phyloP scores from a whole-genome alignment of 1,140 invertebrate species.

The Littorina saxatilis region DNA sequence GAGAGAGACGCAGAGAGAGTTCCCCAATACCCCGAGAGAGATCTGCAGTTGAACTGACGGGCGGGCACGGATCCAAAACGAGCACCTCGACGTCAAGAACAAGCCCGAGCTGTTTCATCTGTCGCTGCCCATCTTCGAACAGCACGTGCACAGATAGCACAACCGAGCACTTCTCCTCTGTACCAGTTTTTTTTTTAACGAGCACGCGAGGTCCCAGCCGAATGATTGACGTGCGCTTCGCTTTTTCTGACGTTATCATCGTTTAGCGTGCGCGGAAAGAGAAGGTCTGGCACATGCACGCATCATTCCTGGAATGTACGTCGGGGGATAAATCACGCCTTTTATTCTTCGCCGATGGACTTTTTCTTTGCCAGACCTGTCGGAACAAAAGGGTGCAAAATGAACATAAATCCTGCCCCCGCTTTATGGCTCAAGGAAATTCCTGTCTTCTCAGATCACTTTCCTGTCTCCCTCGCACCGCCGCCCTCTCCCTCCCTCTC shows the following conservation, averaged over 20 bases:
- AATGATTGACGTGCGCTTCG: conserved; percentile 35
- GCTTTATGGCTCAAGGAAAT: too few species aligned
- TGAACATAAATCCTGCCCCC: conserved; percentile 28
- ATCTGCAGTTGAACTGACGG: too few species aligned
- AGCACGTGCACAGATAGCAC: conserved; percentile 39
- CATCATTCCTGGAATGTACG: conserved; percentile 34
- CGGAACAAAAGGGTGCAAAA: conserved; percentile 42
- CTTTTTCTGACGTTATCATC: conserved; percentile 34
- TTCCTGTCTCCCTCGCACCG: neutral
- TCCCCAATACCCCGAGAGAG: too few species aligned
- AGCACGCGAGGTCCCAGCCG: conserved; percentile 24
- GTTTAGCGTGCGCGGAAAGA: conserved; percentile 21
- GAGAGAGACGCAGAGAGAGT: too few species aligned
- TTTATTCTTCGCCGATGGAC: conserved; percentile 28
- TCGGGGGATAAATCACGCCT: conserved; percentile 33
- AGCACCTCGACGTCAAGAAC: too few species aligned
- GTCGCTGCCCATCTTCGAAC: conserved; percentile 32
- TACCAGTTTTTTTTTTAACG: conserved; percentile 26
- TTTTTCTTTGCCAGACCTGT: conserved; percentile 24
- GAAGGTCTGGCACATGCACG: conserved; percentile 32
- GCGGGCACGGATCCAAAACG: too few species aligned
- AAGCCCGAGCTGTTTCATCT: conserved; percentile 31
- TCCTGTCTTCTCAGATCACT: too few species aligned
- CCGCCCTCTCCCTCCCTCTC: neutral
- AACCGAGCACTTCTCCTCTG: too few species aligned